Evolutionary conservation across 2,888 invertebrate species (phyloP).

Genomic region (Hecatera dysodea): DNA sequence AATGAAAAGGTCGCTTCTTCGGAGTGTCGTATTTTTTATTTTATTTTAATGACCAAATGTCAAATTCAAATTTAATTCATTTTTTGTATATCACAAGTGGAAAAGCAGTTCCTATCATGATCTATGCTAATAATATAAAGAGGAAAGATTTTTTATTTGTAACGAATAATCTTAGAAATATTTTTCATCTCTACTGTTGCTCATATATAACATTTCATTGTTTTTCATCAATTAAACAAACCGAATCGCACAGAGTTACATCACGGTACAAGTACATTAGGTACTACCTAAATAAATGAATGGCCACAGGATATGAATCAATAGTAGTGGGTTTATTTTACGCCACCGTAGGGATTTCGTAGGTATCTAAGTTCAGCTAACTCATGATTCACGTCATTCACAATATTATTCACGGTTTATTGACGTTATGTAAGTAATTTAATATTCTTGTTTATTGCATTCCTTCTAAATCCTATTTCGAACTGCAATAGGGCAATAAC

Average conservation of each 20-base stretch:
- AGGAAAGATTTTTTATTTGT: too few species aligned
- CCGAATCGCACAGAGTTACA: background rate
- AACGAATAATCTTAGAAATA: too few species aligned
- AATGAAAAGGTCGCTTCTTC: slow-evolving; percentile 1
- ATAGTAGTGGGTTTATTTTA: slow-evolving; percentile 76
- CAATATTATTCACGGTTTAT: slow-evolving; percentile 68
- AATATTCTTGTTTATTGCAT: slow-evolving; percentile 66
- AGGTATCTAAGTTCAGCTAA: slow-evolving; percentile 32
- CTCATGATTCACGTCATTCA: slow-evolving; percentile 68
- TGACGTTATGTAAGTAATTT: slow-evolving; percentile 69
- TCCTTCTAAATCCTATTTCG: slow-evolving; percentile 59
- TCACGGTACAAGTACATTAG: slow-evolving; percentile 20
- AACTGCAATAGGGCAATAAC: slow-evolving; percentile 64
- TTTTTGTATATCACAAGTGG: too few species aligned
- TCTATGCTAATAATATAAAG: too few species aligned
- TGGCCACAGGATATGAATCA: slow-evolving; percentile 81
- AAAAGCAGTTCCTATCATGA: too few species aligned
- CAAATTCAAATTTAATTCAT: background rate
- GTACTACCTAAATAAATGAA: slow-evolving; percentile 43
- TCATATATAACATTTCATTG: background rate
- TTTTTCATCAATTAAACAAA: slow-evolving; percentile 1
- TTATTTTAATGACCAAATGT: too few species aligned
- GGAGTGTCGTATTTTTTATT: background rate
- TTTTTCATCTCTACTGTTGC: background rate
- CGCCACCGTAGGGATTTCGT: slow-evolving; percentile 76